Percentiles rank a stretch among this genome's conserved stretches.
These are phyloP conservation scores for Champsocephalus gunnari DNA, from an alignment of 2,797 vertebrate species.

Conservation along the genomic window DNA sequence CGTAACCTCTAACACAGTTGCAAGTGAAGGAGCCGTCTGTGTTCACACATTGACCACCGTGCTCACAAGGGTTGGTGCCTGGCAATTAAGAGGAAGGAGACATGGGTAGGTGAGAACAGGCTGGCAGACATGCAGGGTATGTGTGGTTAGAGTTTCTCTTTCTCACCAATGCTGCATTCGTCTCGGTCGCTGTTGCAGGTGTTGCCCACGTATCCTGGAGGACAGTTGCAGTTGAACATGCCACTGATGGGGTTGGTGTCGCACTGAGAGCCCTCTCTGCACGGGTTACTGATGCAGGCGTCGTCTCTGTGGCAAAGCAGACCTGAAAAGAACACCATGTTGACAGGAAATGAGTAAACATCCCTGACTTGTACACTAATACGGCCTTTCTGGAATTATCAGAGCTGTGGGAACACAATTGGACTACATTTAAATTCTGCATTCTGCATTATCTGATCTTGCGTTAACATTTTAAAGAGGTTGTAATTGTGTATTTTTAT, in stretches of 20 bases:
- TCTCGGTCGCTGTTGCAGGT: constrained; percentile 86
- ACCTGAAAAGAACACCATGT: constrained; percentile 67
- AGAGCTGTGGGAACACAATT: neutral
- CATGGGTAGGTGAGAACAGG: neutral
- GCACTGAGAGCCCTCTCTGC: constrained; percentile 85
- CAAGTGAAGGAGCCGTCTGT: constrained; percentile 95
- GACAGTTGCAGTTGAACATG: constrained; percentile 88
- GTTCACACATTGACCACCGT: constrained; percentile 92
- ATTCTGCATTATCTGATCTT: neutral
- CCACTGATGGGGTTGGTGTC: constrained; percentile 89
- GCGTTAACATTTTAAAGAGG: too few relatives aligned
- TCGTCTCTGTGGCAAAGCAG: constrained; percentile 86
- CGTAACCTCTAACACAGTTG: constrained; percentile 89
- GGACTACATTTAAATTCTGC: neutral
- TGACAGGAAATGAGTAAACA: constrained; percentile 2
- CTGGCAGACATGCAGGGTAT: neutral
- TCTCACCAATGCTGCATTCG: constrained; percentile 87
- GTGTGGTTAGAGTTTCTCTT: neutral
- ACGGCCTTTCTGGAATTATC: neutral
- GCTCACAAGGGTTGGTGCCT: constrained; percentile 94
- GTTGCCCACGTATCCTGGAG: constrained; percentile 82
- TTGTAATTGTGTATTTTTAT: too few relatives aligned
- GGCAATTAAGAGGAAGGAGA: constrained; percentile 42
- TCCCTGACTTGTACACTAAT: neutral
- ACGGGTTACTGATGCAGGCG: constrained; percentile 88